Conservation (phyloP, 2,888 invertebrate species). For the Rhagophthalmus giganteus region DNA sequence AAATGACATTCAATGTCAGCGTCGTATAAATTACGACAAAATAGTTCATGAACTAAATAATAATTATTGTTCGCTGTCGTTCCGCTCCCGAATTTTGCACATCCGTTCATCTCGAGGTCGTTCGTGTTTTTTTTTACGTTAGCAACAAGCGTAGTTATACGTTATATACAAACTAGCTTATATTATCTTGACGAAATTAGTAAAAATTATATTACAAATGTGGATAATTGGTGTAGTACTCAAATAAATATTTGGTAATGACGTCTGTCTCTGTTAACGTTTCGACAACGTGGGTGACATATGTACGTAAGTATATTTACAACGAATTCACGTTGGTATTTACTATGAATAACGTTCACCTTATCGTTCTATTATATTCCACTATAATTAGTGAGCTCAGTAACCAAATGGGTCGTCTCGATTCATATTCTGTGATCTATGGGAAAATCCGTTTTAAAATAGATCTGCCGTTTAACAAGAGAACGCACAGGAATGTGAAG, state of each 20-base stretch:
- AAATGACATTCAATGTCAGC: constrained; percentile 29
- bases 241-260: constrained; percentile 28
- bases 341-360: constrained; percentile 26
- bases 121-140: constrained; percentile 1
- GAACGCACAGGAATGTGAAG: too few species aligned
- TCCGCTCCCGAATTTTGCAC: constrained; percentile 29
- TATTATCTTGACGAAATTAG: too few species aligned
- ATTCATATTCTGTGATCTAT: too few species aligned
- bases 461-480: too few species aligned
- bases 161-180: too few species aligned
- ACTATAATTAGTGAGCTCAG: constrained; percentile 10
- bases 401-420: constrained; percentile 2
- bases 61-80: constrained; percentile 13
- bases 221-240: constrained; percentile 17
- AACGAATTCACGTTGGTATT: constrained; percentile 26
- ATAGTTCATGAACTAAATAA: constrained; percentile 22
- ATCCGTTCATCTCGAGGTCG: constrained; percentile 25
- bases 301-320: constrained; percentile 28
- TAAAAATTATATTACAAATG: too few species aligned
- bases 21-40: constrained; percentile 26
- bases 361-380: constrained; percentile 17
- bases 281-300: constrained; percentile 17
- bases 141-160: constrained; percentile 3
- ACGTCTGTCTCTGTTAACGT: constrained; percentile 11
- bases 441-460: too few species aligned